Conservation (phyloP, 2,888 invertebrate species). For the Cancer borealis region DNA sequence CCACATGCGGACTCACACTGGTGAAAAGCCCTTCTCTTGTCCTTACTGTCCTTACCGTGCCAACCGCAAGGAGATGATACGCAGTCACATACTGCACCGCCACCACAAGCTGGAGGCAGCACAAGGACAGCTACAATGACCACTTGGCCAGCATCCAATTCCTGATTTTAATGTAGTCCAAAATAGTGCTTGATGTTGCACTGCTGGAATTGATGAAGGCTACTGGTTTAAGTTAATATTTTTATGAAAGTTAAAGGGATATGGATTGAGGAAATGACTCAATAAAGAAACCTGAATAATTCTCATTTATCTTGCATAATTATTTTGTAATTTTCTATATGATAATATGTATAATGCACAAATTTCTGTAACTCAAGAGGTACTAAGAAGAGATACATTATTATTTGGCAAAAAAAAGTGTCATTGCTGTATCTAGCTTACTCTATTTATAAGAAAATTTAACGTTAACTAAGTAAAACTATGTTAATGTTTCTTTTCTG, state of each 20-base stretch:
- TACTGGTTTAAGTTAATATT: not conserved
- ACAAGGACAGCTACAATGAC: constrained; percentile 52
- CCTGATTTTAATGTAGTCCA: not conserved
- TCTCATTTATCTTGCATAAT: not conserved
- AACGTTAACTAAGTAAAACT: not conserved
- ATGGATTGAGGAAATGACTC: not conserved
- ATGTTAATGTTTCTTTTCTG: constrained; percentile 18
- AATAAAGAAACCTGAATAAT: not conserved
- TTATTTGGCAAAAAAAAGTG: not conserved
- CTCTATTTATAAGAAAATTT: not conserved
- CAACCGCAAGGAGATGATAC: constrained; percentile 75
- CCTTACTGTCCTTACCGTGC: constrained; percentile 73
- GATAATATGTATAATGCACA: not conserved
- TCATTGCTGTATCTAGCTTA: constrained; percentile 16
- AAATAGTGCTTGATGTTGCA: not conserved
- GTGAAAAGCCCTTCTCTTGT: constrained; percentile 75
- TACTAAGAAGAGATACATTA: not conserved
- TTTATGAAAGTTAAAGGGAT: not conserved
- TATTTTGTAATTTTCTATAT: constrained; percentile 22
- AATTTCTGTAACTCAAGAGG: not conserved
- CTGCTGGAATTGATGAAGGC: not conserved
- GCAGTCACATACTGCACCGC: constrained; percentile 74
- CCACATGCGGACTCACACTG: constrained; percentile 75
- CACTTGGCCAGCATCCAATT: not conserved
- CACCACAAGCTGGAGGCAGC: constrained; percentile 55